These are phyloP conservation scores for Netelia inedita DNA, from an alignment of 2,888 invertebrate genomes.

Conservation along the genomic window DNA sequence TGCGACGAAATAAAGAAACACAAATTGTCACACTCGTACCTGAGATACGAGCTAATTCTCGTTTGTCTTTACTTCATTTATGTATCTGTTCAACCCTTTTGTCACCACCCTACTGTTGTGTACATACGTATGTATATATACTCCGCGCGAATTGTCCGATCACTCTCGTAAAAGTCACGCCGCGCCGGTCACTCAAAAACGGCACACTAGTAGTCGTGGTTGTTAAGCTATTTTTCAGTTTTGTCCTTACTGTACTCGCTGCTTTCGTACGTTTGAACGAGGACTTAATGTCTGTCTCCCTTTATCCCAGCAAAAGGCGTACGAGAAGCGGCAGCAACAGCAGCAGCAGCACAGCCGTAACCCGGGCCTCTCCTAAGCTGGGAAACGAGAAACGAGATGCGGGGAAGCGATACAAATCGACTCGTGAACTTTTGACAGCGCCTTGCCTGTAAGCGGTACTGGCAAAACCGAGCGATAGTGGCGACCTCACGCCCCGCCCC, in stretches of 20 bases:
- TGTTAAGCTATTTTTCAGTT: neutral
- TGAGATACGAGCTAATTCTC: neutral
- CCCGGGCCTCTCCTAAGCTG: constrained; percentile 62
- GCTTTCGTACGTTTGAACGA: neutral
- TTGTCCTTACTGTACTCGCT: neutral
- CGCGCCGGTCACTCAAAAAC: constrained; percentile 4
- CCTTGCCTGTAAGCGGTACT: constrained; percentile 85
- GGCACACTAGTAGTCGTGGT: neutral
- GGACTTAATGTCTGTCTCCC: neutral
- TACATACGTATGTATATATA: constrained; percentile 1
- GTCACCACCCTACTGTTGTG: neutral
- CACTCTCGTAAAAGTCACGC: constrained; percentile 1
- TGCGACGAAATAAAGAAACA: too few species aligned
- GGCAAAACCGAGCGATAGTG: constrained; percentile 86
- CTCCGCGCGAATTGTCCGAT: neutral
- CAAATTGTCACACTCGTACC: too few species aligned
- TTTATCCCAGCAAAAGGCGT: constrained; percentile 5
- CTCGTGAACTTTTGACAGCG: constrained; percentile 80
- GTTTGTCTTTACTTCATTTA: neutral
- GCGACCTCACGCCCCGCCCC: constrained; percentile 88
- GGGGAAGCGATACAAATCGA: constrained; percentile 71
- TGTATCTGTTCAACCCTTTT: neutral
- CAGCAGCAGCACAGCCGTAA: constrained; percentile 24
- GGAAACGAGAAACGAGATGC: constrained; percentile 59
- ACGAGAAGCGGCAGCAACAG: constrained; percentile 19